phyloP scores from a whole-genome alignment of 2,888 invertebrate species.

The Gymnoscelis rufifasciata region DNA sequence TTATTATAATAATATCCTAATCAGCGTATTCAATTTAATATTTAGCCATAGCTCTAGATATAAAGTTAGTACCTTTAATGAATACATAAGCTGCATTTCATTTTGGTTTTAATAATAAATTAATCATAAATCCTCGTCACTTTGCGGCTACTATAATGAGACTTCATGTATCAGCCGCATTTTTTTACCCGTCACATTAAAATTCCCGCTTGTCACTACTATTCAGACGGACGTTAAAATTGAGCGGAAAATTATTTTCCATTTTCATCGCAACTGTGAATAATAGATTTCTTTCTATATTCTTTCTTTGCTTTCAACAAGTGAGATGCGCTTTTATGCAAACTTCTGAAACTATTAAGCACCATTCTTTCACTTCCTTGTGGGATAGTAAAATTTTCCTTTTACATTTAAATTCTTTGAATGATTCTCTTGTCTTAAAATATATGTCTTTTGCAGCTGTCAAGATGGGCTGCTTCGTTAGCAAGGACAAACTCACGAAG shows the following conservation, averaged over 20 bases:
- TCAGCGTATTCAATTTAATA: too few species aligned
- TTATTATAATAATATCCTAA: too few species aligned
- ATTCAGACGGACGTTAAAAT: conserved; percentile 4
- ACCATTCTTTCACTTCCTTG: neutral
- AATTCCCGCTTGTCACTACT: neutral
- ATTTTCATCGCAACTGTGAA: conserved; percentile 2
- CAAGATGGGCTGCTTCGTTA: conserved; percentile 95
- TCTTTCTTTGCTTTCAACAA: conserved; percentile 7
- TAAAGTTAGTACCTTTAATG: too few species aligned
- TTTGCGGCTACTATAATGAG: neutral
- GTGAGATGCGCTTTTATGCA: conserved; percentile 3
- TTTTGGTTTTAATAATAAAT: too few species aligned
- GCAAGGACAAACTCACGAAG: conserved; percentile 97
- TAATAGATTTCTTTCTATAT: neutral
- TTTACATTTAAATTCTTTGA: neutral
- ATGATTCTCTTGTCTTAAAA: neutral
- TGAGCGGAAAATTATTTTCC: conserved; percentile 10
- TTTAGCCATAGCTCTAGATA: too few species aligned
- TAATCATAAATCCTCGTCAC: too few species aligned
- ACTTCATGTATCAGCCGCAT: neutral
- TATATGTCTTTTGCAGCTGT: conserved; percentile 47
- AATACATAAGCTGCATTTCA: too few species aligned
- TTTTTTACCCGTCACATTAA: neutral
- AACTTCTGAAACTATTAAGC: neutral
- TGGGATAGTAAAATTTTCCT: neutral